Base-by-base conservation (phyloP, 2,888 invertebrate species). In the Mimachlamys varia region DNA sequence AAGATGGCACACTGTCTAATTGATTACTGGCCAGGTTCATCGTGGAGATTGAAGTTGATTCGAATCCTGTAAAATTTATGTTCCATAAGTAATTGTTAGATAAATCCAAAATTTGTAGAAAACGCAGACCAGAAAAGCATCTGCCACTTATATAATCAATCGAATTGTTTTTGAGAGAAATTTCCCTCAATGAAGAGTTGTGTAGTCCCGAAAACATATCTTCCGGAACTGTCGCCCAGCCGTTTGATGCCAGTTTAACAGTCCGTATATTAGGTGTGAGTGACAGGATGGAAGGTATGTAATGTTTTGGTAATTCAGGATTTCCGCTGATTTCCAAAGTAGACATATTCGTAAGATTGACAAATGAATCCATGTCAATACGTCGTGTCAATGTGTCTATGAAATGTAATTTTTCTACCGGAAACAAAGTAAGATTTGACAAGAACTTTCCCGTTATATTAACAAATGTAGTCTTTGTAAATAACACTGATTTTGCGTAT, bases 11-110 rank as follows among this genome's bases (percentile, higher is more conserved):
- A n/a, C 10, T 22, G 10, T 0, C 17, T 7, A 92, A 37, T 4
- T 90, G 37, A n/a, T 90, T 90, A 38, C 89, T 33, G 15, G 27
- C 38, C 0, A 92, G n/a, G 53, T 88, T n/a, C 33, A 92, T 58
- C 1, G 87, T 17, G 22, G 17, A 62, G 13, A 92, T 27, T 0
- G 50, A 37, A 37, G 90, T 44, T 37, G 44, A 27, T 38, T n/a
- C 50, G 0, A 92, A 62, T n/a, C 89, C 89, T 22, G 19, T 37
- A 15, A 92, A 92, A 49, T 89, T 89, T 17, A 89, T 38, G 15
- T 17, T 5, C 7, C 87, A 90, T 49, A 50, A 17, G 10, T 50
- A 10, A 19, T 4, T 58, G 27, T 27, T 49, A 4, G 88, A 87
- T 19, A 92, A 87, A 88, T 90, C 89, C 33, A 92, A 37, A 37